Evolutionary conservation across 1,140 invertebrate species (phyloP).

Genomic region (Arctopsyche grandis): DNA sequence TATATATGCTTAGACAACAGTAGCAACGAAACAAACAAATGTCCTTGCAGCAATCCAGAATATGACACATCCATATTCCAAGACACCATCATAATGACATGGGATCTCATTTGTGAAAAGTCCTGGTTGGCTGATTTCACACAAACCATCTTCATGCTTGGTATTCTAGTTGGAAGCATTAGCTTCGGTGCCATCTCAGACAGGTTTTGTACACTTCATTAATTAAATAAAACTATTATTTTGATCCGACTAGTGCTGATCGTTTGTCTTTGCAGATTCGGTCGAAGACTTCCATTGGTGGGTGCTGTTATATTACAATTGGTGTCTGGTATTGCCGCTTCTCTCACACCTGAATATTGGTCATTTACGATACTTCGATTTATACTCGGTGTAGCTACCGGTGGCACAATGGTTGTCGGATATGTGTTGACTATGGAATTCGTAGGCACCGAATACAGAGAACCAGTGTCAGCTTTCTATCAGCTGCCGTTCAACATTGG

Average conservation of each 20-base stretch:
- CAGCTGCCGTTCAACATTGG: constrained; percentile 71
- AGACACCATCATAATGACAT: constrained; percentile 77
- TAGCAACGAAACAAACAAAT: constrained; percentile 56
- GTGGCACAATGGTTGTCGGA: constrained; percentile 72
- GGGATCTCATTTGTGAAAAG: constrained; percentile 77
- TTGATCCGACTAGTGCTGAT: background rate
- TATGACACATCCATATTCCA: constrained; percentile 74
- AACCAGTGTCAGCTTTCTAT: constrained; percentile 70
- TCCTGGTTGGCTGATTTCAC: constrained; percentile 73
- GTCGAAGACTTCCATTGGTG: constrained; percentile 70
- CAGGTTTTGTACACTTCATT: constrained; percentile 56
- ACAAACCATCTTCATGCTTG: constrained; percentile 68
- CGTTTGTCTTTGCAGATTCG: constrained; percentile 65
- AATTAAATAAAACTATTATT: background rate
- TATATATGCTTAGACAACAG: constrained; percentile 61
- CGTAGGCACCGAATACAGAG: constrained; percentile 68
- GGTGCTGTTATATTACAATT: constrained; percentile 70
- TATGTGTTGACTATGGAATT: constrained; percentile 70
- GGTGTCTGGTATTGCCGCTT: constrained; percentile 67
- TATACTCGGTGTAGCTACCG: constrained; percentile 69
- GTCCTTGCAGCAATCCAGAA: constrained; percentile 67
- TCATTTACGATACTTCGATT: constrained; percentile 71
- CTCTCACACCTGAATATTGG: constrained; percentile 70
- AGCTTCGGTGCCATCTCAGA: constrained; percentile 64
- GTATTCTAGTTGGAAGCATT: constrained; percentile 62